A percentile compares a stretch with the other conserved stretches of the same genome.
phyloP scores from a whole-genome alignment of 2,888 invertebrate genomes.

The Sesamia inferens region DNA sequence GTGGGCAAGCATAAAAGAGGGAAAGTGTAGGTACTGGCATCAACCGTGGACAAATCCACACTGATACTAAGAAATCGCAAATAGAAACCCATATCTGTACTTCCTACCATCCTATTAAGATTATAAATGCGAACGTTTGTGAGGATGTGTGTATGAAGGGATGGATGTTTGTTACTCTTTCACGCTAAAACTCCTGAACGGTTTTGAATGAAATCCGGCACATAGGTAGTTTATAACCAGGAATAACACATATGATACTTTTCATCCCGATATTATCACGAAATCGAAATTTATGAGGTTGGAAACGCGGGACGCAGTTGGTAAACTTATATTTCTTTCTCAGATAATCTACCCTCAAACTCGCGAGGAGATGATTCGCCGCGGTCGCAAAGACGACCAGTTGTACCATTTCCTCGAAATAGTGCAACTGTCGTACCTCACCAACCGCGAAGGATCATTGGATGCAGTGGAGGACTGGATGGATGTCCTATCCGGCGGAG shows the following conservation, averaged over 20 bases:
- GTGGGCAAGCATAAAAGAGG: no score
- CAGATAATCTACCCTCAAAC: conserved; percentile 98
- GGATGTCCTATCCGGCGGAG: conserved; percentile 99
- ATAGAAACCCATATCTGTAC: background rate
- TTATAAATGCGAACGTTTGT: no score
- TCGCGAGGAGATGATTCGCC: conserved; percentile 94
- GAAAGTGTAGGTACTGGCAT: background rate
- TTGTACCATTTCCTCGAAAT: conserved; percentile 93
- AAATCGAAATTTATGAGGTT: no score
- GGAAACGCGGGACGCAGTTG: no score
- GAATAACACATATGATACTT: no score
- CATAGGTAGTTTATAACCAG: no score
- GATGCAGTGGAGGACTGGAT: conserved; percentile 99
- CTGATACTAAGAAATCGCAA: background rate
- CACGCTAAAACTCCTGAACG: no score
- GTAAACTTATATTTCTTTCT: background rate
- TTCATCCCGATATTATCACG: no score
- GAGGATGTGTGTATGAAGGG: no score
- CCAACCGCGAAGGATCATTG: conserved; percentile 96
- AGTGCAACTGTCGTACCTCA: conserved; percentile 96
- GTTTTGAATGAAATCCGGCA: no score
- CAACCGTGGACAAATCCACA: background rate
- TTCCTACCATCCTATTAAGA: no score
- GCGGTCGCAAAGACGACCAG: conserved; percentile 94
- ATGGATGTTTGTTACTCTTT: no score